Conservation (phyloP, 2,113 vertebrate genomes). For the Dendropsophus ebraccatus region DNA sequence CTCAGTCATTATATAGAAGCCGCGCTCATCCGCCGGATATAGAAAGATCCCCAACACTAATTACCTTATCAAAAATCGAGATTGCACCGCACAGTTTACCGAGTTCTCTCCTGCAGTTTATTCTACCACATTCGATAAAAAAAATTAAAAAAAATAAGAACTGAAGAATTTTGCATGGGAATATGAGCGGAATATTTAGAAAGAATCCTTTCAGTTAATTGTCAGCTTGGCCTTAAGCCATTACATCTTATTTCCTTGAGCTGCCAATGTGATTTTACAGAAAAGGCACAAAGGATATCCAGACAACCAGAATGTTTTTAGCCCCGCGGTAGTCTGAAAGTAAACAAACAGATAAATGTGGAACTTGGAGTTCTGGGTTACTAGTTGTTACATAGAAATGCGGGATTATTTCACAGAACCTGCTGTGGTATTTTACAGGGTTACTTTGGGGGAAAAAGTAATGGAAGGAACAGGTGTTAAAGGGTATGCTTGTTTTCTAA, state of each 20-base stretch:
- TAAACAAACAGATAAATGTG: constrained; percentile 31
- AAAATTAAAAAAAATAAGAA: not conserved
- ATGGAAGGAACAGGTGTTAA: not conserved
- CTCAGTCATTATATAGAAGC: constrained; percentile 36
- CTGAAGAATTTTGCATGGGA: not conserved
- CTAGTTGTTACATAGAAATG: not conserved
- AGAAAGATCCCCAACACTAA: not conserved
- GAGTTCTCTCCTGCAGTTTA: not conserved
- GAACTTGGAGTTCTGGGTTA: not conserved
- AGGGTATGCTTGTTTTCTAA: not conserved
- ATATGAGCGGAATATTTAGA: constrained; percentile 5
- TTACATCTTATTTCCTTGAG: constrained; percentile 33
- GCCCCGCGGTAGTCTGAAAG: not conserved
- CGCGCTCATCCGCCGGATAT: constrained; percentile 8
- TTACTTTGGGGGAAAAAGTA: not conserved
- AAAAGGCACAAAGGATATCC: constrained; percentile 7
- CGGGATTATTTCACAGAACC: not conserved
- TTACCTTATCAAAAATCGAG: constrained; percentile 7
- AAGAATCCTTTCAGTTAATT: not conserved
- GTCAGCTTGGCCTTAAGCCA: constrained; percentile 23
- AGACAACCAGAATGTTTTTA: constrained; percentile 21
- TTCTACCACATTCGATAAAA: not conserved
- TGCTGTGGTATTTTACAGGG: too few species aligned
- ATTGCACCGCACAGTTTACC: not conserved
- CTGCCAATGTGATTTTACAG: not conserved